A percentile compares a stretch with the other conserved stretches of the same genome.
Evolutionary conservation across 2,888 invertebrate genomes (phyloP).

Genomic region (Colletes collaris): DNA sequence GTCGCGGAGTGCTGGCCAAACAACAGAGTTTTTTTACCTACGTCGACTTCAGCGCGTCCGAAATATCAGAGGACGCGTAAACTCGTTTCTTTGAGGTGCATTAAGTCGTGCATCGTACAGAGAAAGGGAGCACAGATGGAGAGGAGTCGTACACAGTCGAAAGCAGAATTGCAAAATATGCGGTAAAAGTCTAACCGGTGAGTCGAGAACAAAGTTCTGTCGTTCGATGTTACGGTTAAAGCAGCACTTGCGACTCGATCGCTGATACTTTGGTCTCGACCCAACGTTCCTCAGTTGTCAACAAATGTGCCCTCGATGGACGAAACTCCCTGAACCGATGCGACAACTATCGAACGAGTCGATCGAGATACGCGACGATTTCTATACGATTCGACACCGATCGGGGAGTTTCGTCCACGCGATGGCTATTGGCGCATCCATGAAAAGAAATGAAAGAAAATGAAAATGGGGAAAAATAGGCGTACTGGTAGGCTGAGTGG

Average conservation of each 20-base stretch:
- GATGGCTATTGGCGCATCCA: neutral
- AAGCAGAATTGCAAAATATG: constrained; percentile 29
- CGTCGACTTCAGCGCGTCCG: neutral
- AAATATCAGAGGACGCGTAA: constrained; percentile 10
- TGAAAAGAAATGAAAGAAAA: constrained; percentile 19
- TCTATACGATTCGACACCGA: too few species aligned
- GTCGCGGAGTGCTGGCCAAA: constrained; percentile 42
- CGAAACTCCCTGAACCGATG: neutral
- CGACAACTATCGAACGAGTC: too few species aligned
- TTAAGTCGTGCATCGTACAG: constrained; percentile 9
- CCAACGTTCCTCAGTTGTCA: neutral
- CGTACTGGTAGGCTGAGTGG: constrained; percentile 78
- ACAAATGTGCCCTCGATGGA: neutral
- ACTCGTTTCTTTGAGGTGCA: constrained; percentile 9
- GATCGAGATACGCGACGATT: too few species aligned
- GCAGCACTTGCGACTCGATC: too few species aligned
- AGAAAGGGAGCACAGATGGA: neutral
- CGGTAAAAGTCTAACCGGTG: neutral
- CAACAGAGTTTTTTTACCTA: constrained; percentile 20
- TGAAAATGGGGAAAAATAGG: constrained; percentile 57
- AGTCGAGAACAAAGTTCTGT: neutral
- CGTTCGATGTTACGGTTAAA: neutral
- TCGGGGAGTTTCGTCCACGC: neutral
- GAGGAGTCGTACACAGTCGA: constrained; percentile 27
- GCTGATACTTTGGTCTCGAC: neutral